Evolutionary conservation across 2,888 invertebrate species (phyloP).

Genomic region (Mesorhabditis spiculigera): DNA sequence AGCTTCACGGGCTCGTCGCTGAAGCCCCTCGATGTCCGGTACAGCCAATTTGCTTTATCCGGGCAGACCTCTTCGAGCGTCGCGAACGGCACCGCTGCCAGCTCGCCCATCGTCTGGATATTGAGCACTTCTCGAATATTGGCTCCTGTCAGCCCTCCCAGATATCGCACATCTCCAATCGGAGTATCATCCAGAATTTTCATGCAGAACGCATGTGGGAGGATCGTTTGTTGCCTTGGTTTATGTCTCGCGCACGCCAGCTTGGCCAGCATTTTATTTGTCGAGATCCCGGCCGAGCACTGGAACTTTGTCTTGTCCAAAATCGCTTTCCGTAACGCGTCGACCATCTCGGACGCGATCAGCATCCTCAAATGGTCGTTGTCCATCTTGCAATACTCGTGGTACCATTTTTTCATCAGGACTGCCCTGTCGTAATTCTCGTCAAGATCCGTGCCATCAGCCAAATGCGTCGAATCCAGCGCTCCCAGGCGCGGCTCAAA

Average conservation of each 20-base stretch:
- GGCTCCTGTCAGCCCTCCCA: conserved; percentile 95
- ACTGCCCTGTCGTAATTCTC: conserved; percentile 17
- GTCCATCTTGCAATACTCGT: conserved; percentile 13
- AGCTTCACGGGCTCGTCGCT: conserved; percentile 82
- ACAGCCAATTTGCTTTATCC: conserved; percentile 33
- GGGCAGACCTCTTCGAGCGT: conserved; percentile 29
- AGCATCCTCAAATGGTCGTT: conserved; percentile 63
- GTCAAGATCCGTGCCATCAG: conserved; percentile 30
- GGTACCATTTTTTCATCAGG: conserved; percentile 18
- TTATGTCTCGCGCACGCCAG: conserved; percentile 80
- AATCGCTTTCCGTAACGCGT: conserved; percentile 80
- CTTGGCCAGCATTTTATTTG: conserved; percentile 87
- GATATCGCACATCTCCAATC: conserved; percentile 78
- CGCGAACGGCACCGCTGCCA: conserved; percentile 66
- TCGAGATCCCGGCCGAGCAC: conserved; percentile 94
- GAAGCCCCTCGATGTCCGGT: conserved; percentile 27
- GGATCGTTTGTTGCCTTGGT: conserved; percentile 74
- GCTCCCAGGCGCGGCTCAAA: neutral
- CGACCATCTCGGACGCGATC: conserved; percentile 78
- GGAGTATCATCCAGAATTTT: conserved; percentile 72
- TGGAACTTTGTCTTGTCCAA: conserved; percentile 78
- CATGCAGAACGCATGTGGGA: conserved; percentile 73
- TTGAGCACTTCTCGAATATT: conserved; percentile 76
- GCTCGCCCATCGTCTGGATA: conserved; percentile 72
- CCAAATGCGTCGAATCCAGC: conserved; percentile 29